Base-by-base conservation (phyloP, 2,888 invertebrate species). In the Caenorhabditis doughertyi region DNA sequence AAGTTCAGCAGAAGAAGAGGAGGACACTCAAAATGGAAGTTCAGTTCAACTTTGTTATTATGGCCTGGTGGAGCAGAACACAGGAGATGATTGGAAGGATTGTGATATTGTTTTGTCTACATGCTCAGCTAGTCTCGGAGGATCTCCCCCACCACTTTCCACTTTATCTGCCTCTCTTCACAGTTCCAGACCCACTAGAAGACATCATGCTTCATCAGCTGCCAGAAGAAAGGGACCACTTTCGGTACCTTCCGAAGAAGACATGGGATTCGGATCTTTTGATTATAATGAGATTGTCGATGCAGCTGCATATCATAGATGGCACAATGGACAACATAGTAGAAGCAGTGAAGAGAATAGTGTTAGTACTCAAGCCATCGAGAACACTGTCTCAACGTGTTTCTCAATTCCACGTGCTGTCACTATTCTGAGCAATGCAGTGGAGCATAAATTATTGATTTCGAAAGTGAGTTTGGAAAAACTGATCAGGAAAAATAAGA, bases 71-170 rank as follows among this genome's bases (percentile, higher is more conserved):
- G 89, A 91, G 60, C 93, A 93, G 86, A 89, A 90, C 62, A 92
- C 92, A 23, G 93, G 93, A 62, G 92, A 92, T 83, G 92, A 92
- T 81, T 93, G 93, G 93, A 87, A 72, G 4, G 91, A 93, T 77
- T 90, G 91, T 47, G 92, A 92, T 51, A 83, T 93, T 49, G 90
- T 90, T 35, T 88, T 93, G 55, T 92, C 92, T 9, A 93, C 93
- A 0, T 92, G 93, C 27, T 88, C 89, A 53, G 93, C 93, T 16
- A 92, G 92, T 58, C 84, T 93, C 18, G 92, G 92, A 3, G 93
- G 92, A 3, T 89, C 89, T n/a, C 90, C 93, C 3, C 93, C 93
- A 1, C 87, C 89, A 0, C 87, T 93, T 0, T 89, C 90, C 13
- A 79, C 76, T 16, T 73, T 77, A 4, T 83, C 74, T 0, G 82